phyloP scores from a whole-genome alignment of 2,797 vertebrate genomes.

The Siniperca undulata region DNA sequence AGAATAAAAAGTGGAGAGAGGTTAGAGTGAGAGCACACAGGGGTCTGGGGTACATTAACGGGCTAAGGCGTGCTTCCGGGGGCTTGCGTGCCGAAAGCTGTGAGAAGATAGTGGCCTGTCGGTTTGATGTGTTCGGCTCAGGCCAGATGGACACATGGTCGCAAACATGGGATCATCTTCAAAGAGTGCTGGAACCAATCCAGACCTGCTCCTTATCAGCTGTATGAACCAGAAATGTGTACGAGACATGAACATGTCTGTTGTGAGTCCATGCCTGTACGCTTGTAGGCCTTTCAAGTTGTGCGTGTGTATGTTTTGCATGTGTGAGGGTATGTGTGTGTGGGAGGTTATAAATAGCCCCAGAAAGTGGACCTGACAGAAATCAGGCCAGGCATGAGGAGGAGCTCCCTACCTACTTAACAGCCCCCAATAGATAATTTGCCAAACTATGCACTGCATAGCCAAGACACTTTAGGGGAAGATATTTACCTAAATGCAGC shows the following conservation, averaged over 20 bases:
- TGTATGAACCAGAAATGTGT: constrained; percentile 40
- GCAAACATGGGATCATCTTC: constrained; percentile 58
- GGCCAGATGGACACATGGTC: constrained; percentile 67
- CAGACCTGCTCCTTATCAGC: constrained; percentile 58
- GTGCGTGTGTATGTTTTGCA: neutral
- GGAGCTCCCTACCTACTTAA: constrained; percentile 55
- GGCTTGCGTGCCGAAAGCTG: constrained; percentile 68
- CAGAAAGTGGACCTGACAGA: constrained; percentile 73
- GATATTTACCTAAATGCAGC: constrained; percentile 91
- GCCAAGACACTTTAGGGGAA: neutral
- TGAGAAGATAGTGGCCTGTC: constrained; percentile 51
- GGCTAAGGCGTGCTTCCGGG: constrained; percentile 63
- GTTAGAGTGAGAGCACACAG: neutral
- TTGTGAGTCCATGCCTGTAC: constrained; percentile 22
- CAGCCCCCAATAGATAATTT: constrained; percentile 42
- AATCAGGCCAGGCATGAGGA: constrained; percentile 66
- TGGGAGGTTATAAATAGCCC: constrained; percentile 74
- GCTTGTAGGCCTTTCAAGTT: constrained; percentile 8
- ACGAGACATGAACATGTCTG: constrained; percentile 48
- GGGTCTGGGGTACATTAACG: constrained; percentile 72
- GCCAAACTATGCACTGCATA: constrained; percentile 13
- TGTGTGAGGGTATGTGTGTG: constrained; percentile 8
- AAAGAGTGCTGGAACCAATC: constrained; percentile 71
- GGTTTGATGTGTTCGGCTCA: constrained; percentile 56
- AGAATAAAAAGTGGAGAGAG: constrained; percentile 1